Conservation (phyloP, 1,140 invertebrate species). For the Drosophila ficusphila region DNA sequence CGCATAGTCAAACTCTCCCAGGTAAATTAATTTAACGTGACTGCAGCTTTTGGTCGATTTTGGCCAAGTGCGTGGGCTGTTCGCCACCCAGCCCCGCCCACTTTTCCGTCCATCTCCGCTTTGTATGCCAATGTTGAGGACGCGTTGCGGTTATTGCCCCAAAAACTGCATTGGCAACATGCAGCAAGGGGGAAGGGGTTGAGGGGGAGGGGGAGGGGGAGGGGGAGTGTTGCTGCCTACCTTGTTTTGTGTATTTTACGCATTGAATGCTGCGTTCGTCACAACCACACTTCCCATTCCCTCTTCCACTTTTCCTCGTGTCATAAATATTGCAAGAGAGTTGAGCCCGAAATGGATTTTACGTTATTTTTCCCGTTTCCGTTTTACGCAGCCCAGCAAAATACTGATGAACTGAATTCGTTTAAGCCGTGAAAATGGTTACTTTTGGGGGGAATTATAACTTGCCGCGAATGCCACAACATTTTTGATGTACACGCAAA, state of each 20-base stretch:
- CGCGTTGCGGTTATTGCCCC: conserved; percentile 72
- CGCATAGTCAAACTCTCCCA: conserved; percentile 27
- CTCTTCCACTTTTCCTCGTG: background rate
- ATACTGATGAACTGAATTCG: background rate
- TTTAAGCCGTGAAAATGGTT: conserved; percentile 3
- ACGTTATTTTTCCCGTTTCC: conserved; percentile 33
- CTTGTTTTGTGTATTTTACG: conserved; percentile 72
- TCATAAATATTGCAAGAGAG: conserved; percentile 66
- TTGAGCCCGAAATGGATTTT: conserved; percentile 54
- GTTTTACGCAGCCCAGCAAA: conserved; percentile 2
- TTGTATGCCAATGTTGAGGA: conserved; percentile 66
- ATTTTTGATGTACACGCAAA: too few species aligned
- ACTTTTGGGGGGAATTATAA: background rate
- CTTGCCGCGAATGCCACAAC: too few species aligned
- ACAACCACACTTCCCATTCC: background rate
- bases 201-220: too few species aligned
- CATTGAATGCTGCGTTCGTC: conserved; percentile 58
- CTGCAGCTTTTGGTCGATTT: conserved; percentile 78
- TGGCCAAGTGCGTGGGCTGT: conserved; percentile 59
- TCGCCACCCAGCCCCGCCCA: background rate
- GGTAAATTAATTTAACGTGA: conserved; percentile 82
- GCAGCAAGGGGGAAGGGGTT: background rate
- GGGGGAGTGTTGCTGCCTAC: background rate
- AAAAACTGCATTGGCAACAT: conserved; percentile 58
- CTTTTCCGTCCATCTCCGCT: background rate